Conservation (phyloP, 2,888 invertebrate genomes). For the Colletes collaris region DNA sequence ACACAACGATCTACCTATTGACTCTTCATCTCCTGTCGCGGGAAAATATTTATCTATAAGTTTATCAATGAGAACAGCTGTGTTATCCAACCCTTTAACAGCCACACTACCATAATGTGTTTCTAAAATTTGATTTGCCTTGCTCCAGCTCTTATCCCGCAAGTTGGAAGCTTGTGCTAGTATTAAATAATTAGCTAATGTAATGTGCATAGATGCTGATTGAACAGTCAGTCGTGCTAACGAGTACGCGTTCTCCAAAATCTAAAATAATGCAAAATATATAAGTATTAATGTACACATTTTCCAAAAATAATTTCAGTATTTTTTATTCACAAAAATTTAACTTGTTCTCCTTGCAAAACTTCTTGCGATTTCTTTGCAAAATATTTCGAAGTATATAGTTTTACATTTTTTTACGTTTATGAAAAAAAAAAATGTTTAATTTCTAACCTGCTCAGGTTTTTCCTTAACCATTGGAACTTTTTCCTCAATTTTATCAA, state of each 20-base stretch:
- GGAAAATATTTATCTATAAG: constrained; percentile 91
- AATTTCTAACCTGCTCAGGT: constrained; percentile 81
- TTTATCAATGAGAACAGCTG: constrained; percentile 88
- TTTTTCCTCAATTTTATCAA: constrained; percentile 87
- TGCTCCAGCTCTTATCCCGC: constrained; percentile 89
- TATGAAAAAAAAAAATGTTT: constrained; percentile 9
- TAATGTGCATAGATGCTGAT: constrained; percentile 81
- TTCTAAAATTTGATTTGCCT: constrained; percentile 88
- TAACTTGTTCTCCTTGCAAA: too few relatives aligned
- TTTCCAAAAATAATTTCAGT: not conserved
- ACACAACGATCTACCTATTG: constrained; percentile 52
- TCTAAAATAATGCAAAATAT: constrained; percentile 64
- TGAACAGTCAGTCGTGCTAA: constrained; percentile 72
- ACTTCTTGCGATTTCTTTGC: too few relatives aligned
- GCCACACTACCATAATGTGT: constrained; percentile 89
- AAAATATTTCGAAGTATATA: too few relatives aligned
- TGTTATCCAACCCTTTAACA: constrained; percentile 87
- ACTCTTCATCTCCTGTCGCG: constrained; percentile 73
- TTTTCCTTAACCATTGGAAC: constrained; percentile 88
- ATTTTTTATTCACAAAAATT: not conserved
- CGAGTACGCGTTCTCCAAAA: constrained; percentile 76
- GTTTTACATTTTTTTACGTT: not conserved
- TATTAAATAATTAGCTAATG: constrained; percentile 84
- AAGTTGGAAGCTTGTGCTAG: constrained; percentile 86
- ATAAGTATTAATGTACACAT: not conserved